Evolutionary conservation across 2,888 invertebrate species (phyloP).

Genomic region (Caenorhabditis parvicauda): DNA sequence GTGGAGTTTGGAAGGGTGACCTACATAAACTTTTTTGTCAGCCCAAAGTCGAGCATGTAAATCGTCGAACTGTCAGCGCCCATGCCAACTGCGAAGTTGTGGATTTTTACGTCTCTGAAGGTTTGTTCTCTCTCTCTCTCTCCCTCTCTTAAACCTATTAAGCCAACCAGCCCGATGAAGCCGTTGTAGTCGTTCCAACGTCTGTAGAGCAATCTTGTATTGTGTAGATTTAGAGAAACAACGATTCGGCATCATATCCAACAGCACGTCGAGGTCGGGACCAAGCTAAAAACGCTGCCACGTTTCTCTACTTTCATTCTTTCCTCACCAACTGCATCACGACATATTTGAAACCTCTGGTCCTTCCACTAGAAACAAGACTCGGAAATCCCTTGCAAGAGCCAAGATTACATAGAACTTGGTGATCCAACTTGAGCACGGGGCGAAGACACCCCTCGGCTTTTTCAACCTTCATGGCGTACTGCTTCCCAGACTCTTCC

Average conservation of each 20-base stretch:
- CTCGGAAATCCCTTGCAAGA: constrained; percentile 14
- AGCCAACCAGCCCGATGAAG: constrained; percentile 47
- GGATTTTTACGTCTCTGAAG: constrained; percentile 45
- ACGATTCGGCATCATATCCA: constrained; percentile 13
- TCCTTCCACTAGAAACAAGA: constrained; percentile 33
- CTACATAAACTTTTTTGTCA: constrained; percentile 34
- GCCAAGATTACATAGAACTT: constrained; percentile 13
- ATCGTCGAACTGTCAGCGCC: constrained; percentile 34
- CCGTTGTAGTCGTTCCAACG: constrained; percentile 41
- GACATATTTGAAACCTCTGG: constrained; percentile 39
- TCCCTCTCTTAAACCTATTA: too few species aligned
- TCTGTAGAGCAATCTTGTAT: constrained; percentile 38
- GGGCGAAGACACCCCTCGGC: constrained; percentile 19
- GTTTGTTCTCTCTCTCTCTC: constrained; percentile 3
- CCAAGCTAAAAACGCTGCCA: not conserved
- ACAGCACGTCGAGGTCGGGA: constrained; percentile 21
- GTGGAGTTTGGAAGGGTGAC: not conserved
- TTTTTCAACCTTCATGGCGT: constrained; percentile 27
- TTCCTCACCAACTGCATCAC: constrained; percentile 46
- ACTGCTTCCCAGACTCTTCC: constrained; percentile 19
- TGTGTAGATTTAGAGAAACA: constrained; percentile 42
- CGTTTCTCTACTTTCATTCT: constrained; percentile 1
- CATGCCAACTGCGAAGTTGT: constrained; percentile 50
- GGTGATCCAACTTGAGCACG: constrained; percentile 15
- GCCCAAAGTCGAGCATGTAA: constrained; percentile 54